These are phyloP conservation scores for Podarcis lilfordi DNA, from an alignment of 2,797 vertebrate species.

Conservation along the genomic window DNA sequence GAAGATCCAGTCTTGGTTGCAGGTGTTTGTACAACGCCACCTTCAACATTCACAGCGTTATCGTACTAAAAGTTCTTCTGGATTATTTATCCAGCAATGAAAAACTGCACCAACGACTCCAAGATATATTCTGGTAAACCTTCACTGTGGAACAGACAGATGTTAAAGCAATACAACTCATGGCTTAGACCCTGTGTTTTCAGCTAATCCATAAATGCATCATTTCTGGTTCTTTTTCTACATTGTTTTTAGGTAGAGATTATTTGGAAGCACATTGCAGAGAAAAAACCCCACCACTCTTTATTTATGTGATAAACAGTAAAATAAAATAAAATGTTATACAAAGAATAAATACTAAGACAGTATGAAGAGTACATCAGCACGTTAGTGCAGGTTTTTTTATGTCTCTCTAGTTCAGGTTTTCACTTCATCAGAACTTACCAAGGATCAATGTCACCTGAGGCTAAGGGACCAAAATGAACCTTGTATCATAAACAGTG, in stretches of 20 bases:
- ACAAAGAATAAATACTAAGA: too few relatives aligned
- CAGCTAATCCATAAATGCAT: neutral
- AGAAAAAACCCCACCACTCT: too few relatives aligned
- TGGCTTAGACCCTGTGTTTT: slow-evolving; percentile 17
- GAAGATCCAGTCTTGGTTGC: neutral
- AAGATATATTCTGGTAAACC: neutral
- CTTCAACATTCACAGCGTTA: neutral
- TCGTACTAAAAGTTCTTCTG: neutral
- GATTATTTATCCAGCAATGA: slow-evolving; percentile 14
- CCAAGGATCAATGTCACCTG: too few relatives aligned
- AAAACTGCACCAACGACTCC: neutral
- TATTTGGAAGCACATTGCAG: too few relatives aligned
- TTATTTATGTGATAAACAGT: too few relatives aligned
- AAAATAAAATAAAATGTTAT: too few relatives aligned
- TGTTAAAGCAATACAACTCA: neutral
- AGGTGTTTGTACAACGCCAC: neutral
- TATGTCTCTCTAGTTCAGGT: too few relatives aligned
- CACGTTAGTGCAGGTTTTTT: too few relatives aligned
- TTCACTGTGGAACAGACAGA: neutral
- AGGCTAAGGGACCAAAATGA: too few relatives aligned
- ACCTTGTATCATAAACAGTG: too few relatives aligned
- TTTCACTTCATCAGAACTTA: too few relatives aligned
- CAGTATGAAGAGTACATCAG: too few relatives aligned
- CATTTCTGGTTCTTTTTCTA: neutral
- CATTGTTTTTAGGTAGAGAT: neutral